A percentile compares a stretch with the other conserved stretches of the same genome.
Evolutionary conservation across 1,140 invertebrate species (phyloP).

Genomic region (Sycobia sp.): DNA sequence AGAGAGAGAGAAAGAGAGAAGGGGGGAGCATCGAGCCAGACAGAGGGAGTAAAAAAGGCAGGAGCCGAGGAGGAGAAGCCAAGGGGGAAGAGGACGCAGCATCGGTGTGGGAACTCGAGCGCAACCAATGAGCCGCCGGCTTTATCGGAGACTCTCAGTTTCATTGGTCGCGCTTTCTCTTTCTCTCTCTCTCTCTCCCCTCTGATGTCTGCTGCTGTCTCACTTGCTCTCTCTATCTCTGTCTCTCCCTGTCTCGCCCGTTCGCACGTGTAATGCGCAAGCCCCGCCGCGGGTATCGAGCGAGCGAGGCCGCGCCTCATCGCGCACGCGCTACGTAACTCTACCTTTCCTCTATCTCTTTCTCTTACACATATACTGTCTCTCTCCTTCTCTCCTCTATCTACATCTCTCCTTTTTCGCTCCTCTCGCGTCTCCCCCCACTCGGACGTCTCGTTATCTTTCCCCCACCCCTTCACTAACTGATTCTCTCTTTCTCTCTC

Average conservation of each 20-base stretch:
- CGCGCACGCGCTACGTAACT: slow-evolving; percentile 14
- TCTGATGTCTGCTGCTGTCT: not conserved
- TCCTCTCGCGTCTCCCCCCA: no score
- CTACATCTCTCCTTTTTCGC: not conserved
- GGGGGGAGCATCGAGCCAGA: slow-evolving; percentile 43
- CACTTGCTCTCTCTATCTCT: slow-evolving; percentile 45
- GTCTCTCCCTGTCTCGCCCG: no score
- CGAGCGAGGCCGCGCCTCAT: slow-evolving; percentile 57
- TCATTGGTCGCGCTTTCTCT: slow-evolving; percentile 47
- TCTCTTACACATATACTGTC: not conserved
- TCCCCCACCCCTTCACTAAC: no score
- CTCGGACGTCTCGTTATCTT: no score
- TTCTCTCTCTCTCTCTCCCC: no score
- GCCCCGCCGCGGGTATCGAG: slow-evolving; percentile 49
- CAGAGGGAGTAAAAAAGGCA: not conserved
- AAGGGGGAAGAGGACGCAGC: slow-evolving; percentile 18
- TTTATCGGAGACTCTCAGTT: slow-evolving; percentile 49
- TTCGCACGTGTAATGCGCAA: no score
- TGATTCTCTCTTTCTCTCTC: slow-evolving; percentile 5
- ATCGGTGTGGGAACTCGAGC: slow-evolving; percentile 40
- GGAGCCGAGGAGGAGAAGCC: not conserved
- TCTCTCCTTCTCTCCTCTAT: slow-evolving; percentile 1
- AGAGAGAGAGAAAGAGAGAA: not conserved
- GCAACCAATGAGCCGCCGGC: slow-evolving; percentile 53
- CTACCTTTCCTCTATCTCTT: not conserved